These are phyloP conservation scores for Nebria brevicollis DNA, from an alignment of 2,888 invertebrate species.

Conservation along the genomic window DNA sequence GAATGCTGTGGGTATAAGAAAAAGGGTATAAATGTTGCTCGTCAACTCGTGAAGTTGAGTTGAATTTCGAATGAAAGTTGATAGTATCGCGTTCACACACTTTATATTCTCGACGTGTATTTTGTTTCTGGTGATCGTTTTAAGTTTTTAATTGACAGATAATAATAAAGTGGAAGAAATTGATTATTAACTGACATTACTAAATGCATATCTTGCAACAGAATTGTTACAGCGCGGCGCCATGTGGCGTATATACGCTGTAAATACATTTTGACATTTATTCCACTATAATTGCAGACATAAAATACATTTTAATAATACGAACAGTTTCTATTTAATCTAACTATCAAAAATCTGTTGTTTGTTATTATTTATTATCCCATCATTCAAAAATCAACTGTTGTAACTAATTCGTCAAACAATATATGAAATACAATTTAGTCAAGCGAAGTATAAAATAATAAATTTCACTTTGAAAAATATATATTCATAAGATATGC, in stretches of 20 bases:
- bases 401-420: no score
- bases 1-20: background rate
- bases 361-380: no score
- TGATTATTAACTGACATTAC: conserved; percentile 26
- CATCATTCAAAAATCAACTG: no score
- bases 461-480: no score
- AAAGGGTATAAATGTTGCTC: conserved; percentile 50
- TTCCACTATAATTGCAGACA: background rate
- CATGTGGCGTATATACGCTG: background rate
- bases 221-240: background rate
- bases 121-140: conserved; percentile 34
- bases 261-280: background rate
- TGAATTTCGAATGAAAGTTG: conserved; percentile 40
- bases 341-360: no score
- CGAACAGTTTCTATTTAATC: no score
- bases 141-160: conserved; percentile 46
- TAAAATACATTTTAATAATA: no score
- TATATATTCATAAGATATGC: no score
- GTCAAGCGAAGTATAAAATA: no score
- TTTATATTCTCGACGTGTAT: conserved; percentile 21
- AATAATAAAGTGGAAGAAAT: conserved; percentile 23
- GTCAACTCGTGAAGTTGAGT: conserved; percentile 30
- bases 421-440: no score
- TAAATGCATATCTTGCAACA: background rate
- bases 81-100: conserved; percentile 23